Percentiles rank a stretch among this genome's conserved stretches.
phyloP scores from a whole-genome alignment of 2,113 vertebrate species.

The Columbina picui region DNA sequence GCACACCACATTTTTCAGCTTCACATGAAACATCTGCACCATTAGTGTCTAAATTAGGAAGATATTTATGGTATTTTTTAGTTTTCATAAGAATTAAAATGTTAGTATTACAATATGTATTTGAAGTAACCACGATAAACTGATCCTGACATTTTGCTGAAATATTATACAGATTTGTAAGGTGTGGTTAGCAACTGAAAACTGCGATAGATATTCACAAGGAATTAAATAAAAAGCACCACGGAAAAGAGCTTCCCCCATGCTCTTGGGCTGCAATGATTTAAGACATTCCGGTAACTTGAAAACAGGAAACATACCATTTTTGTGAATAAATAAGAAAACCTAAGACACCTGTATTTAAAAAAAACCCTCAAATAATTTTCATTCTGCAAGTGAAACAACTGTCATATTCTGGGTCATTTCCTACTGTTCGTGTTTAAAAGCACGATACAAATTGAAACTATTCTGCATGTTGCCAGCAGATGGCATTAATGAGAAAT shows the following conservation, averaged over 20 bases:
- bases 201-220: neutral
- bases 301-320: neutral
- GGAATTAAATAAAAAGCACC: neutral
- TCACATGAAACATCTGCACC: neutral
- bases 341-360: accelerated
- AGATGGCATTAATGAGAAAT: conserved; percentile 63
- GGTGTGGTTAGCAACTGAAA: neutral
- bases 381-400: neutral
- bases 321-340: neutral
- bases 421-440: accelerated
- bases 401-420: neutral
- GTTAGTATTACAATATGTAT: neutral
- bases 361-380: neutral
- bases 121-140: neutral
- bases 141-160: neutral
- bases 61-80: neutral
- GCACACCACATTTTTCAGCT: neutral
- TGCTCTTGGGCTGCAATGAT: neutral
- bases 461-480: conserved; percentile 6
- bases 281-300: neutral
- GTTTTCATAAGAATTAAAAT: neutral
- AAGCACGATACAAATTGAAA: neutral
- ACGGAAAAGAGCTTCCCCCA: neutral
- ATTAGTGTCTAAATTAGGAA: neutral
- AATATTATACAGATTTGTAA: neutral